Conservation (phyloP, 2,113 vertebrate species). For the Brienomyrus brachyistius region DNA sequence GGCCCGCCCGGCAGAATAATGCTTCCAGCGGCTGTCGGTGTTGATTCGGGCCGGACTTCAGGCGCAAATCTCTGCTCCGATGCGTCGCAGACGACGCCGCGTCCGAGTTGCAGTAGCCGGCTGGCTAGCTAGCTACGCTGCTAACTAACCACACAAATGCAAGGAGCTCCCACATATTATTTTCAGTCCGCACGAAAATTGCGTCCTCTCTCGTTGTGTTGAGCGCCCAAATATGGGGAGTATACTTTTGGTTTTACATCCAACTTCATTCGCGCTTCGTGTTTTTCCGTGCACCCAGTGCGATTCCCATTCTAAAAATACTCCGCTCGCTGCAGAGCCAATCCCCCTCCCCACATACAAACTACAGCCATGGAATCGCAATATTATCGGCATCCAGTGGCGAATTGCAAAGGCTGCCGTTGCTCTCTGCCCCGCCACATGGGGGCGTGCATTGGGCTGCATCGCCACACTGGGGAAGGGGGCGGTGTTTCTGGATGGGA, state of each 20-base stretch:
- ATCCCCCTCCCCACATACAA: not conserved
- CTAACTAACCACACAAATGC: not conserved
- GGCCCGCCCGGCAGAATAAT: not conserved
- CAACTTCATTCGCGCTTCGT: constrained; percentile 1
- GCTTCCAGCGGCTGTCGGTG: not conserved
- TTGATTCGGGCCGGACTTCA: not conserved
- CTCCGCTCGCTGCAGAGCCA: not conserved
- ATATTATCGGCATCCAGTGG: constrained; percentile 3
- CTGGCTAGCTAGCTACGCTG: not conserved
- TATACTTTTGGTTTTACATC: not conserved
- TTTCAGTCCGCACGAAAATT: not conserved
- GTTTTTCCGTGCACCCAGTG: not conserved
- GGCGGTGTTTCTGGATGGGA: not conserved
- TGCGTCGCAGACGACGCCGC: not conserved
- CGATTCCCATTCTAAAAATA: not conserved
- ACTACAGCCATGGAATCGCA: not conserved
- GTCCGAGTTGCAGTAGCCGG: not conserved
- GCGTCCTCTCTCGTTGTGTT: not conserved
- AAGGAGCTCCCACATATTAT: not conserved
- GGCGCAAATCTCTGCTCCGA: not conserved
- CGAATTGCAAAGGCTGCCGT: not conserved
- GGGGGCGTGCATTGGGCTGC: not conserved
- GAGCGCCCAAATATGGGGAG: not conserved
- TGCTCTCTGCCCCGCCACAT: not conserved
- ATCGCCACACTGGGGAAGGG: not conserved